A percentile compares a stretch with the other conserved stretches of the same genome.
Conservation (phyloP, 2,888 invertebrate genomes). For the Halictus ligatus region DNA sequence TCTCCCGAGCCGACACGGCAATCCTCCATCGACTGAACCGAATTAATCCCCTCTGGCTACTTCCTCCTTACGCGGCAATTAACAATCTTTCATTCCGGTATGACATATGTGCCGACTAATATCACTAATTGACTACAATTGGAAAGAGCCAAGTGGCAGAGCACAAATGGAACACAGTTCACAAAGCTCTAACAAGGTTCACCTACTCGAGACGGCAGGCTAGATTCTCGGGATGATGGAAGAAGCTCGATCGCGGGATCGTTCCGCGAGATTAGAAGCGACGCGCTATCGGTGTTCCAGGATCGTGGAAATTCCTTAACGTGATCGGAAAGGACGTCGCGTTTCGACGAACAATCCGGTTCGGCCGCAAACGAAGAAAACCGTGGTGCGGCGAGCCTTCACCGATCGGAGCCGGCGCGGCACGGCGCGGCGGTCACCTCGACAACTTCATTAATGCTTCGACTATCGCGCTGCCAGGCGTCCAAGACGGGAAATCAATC, state of each 20-base stretch:
- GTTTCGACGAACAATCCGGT: constrained; percentile 40
- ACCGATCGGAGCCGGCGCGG: constrained; percentile 37
- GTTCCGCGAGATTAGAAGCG: not conserved
- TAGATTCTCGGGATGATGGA: not conserved
- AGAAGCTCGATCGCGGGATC: not conserved
- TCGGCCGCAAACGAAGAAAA: constrained; percentile 45
- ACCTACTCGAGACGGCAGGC: not conserved
- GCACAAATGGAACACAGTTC: no score
- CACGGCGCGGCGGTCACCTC: constrained; percentile 55
- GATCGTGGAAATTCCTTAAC: constrained; percentile 19
- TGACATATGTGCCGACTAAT: not conserved
- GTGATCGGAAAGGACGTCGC: constrained; percentile 24
- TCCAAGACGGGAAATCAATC: constrained; percentile 68
- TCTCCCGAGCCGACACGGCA: not conserved
- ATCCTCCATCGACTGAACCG: not conserved
- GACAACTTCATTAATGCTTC: constrained; percentile 67
- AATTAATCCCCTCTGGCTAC: not conserved
- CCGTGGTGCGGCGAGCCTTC: constrained; percentile 50
- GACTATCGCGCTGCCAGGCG: constrained; percentile 66
- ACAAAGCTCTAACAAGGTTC: not conserved
- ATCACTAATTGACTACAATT: not conserved
- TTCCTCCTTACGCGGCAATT: not conserved
- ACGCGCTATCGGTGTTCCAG: not conserved
- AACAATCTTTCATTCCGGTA: not conserved
- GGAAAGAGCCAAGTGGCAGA: not conserved